phyloP scores from a whole-genome alignment of 92 coral and sea anemone genomes.

The Bergia sp. region DNA sequence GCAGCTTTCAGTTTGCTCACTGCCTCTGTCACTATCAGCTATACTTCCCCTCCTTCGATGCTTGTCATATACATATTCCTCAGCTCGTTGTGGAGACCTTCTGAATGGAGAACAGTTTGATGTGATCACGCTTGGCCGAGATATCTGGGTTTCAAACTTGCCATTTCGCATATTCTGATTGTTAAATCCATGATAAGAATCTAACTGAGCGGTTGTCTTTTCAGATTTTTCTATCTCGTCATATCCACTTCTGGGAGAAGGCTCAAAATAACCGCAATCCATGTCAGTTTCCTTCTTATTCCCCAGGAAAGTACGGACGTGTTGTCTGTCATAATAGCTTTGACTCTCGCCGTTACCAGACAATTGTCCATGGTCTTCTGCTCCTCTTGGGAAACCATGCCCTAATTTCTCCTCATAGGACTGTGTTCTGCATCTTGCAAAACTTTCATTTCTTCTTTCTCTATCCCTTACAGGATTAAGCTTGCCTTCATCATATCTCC shows the following conservation, averaged over 20 bases:
- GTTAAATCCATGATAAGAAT: neutral
- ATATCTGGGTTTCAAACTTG: slow-evolving; percentile 5
- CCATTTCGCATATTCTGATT: neutral
- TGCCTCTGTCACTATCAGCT: slow-evolving; percentile 33
- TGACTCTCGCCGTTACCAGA: neutral
- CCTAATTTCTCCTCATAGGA: neutral
- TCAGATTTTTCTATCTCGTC: neutral
- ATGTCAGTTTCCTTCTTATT: neutral
- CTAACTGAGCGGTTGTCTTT: neutral
- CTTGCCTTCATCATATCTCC: neutral
- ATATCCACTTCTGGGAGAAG: neutral
- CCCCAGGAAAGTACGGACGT: neutral
- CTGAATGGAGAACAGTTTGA: slow-evolving; percentile 20
- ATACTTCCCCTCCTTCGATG: slow-evolving; percentile 8
- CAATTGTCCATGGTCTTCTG: neutral
- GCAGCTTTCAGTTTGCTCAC: slow-evolving; percentile 35
- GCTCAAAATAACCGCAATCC: neutral
- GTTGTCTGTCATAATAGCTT: neutral
- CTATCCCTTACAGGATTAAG: neutral
- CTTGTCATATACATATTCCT: neutral
- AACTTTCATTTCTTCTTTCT: neutral
- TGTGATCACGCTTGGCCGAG: slow-evolving; percentile 41
- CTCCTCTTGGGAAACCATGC: neutral
- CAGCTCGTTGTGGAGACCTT: neutral
- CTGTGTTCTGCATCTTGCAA: slow-evolving; percentile 4